Percentiles rank a stretch among this genome's conserved stretches.
These are phyloP conservation scores for Drosophila anomelani DNA, from an alignment of 2,888 invertebrate genomes.

Conservation along the genomic window DNA sequence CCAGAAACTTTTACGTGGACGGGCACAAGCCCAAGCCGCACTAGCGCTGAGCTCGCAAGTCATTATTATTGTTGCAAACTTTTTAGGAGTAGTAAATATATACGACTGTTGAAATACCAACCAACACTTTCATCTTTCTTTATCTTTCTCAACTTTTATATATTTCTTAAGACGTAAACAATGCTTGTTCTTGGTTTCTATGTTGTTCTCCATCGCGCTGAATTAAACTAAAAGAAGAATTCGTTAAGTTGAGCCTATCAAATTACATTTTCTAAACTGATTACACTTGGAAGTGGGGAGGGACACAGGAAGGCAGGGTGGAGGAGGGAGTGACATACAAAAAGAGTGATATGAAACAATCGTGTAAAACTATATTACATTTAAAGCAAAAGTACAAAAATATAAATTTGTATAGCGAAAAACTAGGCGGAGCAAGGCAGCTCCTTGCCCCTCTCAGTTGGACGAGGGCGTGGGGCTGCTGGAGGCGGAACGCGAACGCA, in stretches of 20 bases:
- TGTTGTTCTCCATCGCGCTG: slow-evolving; percentile 54
- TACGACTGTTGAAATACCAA: slow-evolving; percentile 41
- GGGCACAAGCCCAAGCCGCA: slow-evolving; percentile 98
- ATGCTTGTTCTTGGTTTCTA: slow-evolving; percentile 57
- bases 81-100: slow-evolving; percentile 41
- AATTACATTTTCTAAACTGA: slow-evolving; percentile 72
- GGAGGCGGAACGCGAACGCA: slow-evolving; percentile 92
- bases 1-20: slow-evolving; percentile 98
- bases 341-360: slow-evolving; percentile 57
- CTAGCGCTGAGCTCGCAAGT: slow-evolving; percentile 83
- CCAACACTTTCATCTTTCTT: slow-evolving; percentile 31
- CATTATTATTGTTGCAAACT: slow-evolving; percentile 18
- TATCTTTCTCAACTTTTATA: slow-evolving; percentile 63
- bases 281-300: slow-evolving; percentile 41
- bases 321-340: slow-evolving; percentile 36
- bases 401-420: slow-evolving; percentile 56
- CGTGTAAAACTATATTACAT: slow-evolving; percentile 70
- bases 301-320: slow-evolving; percentile 2
- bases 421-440: slow-evolving; percentile 50
- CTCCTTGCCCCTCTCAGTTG: slow-evolving; percentile 82
- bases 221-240: slow-evolving; percentile 74
- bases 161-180: slow-evolving; percentile 66
- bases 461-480: slow-evolving; percentile 92
- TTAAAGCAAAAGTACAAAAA: slow-evolving; percentile 63
- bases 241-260: slow-evolving; percentile 72